Evolutionary conservation across 2,113 vertebrate genomes (phyloP), one percentile per base, ranked within the genome.

Genomic region (Buteo buteo): DNA sequence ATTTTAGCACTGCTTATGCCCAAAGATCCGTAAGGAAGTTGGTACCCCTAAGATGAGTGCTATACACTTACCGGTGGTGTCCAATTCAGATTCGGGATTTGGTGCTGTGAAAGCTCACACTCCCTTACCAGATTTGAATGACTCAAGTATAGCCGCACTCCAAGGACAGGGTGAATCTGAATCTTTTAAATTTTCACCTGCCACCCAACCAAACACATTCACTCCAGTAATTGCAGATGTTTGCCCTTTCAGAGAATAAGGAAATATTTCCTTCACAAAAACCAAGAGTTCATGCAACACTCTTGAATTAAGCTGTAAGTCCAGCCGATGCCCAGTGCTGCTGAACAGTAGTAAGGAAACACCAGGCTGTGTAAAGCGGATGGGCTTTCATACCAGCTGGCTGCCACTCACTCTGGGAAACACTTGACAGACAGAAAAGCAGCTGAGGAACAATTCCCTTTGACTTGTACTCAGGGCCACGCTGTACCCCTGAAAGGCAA

Each of bases 131-230:
- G 10, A 32, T 32, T 44, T 54, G 13, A 74, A 38, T 44, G 20
- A 36, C 13, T 34, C 49, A 24, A 21, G 7, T 52, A 32, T 2
- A 80, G 18, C 16, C 0, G 0, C 13, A 11, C 17, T 44, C 65
- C 38, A 31, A 57, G 40, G 34, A 36, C 16, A n/a, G 38, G 14
- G 5, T n/a, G 45, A 92, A 73, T 44, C 42, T 20, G 21, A 78
- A 5, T 50, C 88, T 47, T 50, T 54, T 44, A 54, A 42, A 34
- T 82, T 54, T 74, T 74, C 42, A 47, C 9, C 22, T 52, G 29
- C 44, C 73, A 11, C 26, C 1, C 4, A 19, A 55, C 8, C 22
- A 76, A 50, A 50, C 59, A 47, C 13, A 6, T 32, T 52, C n/a
- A 31, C 54, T 57, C 13, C 69, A 70, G 25, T 31, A 90, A 44